Evolutionary conservation across 2,797 vertebrate species (phyloP), one percentile per base, ranked within the genome.

Genomic region (Echiichthys vipera): DNA sequence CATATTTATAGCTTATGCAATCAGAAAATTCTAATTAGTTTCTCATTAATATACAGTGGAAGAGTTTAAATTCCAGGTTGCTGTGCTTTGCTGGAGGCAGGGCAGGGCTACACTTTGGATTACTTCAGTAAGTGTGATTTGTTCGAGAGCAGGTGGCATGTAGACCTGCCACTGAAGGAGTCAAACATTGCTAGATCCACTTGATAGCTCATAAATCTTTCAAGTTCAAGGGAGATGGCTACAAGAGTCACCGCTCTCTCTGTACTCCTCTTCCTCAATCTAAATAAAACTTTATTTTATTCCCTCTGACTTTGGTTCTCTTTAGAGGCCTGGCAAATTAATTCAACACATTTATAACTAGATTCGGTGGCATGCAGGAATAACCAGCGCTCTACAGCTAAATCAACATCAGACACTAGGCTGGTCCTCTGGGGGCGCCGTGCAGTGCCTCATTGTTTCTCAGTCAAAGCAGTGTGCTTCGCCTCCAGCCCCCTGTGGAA

Each of bases 381-480:
- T 88, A 94, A 89, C 86, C 87, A n/a, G 78, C 77, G 50, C 73
- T 87, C 88, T 84, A 84, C 89, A 85, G 91, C 89, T 94, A 94
- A 94, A 95, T 93, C 93, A 93, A 94, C 93, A 94, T 92, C 89
- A 93, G 91, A 90, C 89, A 80, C 82, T 67, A 12, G 71, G 76
- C 80, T 74, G 76, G 81, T 80, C 74, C 88, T 89, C 83, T 72
- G 83, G 89, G 91, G 86, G 75, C 42, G 49, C 77, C 59, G 77
- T 13, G 74, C 89, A 76, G 67, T 58, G 84, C 83, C 78, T 90
- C 80, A 55, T 66, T 80, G 87, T 91, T 88, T 83, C 89, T 84
- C 84, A 81, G 81, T 86, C 85, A 90, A 83, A 85, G 87, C 84
- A 45, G 84, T 15, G 45, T 22, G 65, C 76, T 63, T 84, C 42